phyloP scores from a whole-genome alignment of 2,113 vertebrate genomes.

The Pteronura brasiliensis region DNA sequence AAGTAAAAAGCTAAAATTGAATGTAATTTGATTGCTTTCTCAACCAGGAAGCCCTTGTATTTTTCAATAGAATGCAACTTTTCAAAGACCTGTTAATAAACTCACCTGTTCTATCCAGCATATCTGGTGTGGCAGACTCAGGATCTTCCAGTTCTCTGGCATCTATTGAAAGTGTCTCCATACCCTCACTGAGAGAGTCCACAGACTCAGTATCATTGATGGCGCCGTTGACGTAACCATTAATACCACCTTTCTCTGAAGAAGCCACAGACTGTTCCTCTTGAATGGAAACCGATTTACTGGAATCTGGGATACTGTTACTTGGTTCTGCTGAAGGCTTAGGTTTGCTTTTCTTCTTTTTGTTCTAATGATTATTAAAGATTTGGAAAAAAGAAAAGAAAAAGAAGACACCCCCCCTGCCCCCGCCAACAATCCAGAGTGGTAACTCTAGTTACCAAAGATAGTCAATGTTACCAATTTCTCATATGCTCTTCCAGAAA shows the following conservation, averaged over 20 bases:
- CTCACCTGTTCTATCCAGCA: conserved; percentile 84
- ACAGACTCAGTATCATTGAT: conserved; percentile 90
- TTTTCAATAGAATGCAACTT: conserved; percentile 30
- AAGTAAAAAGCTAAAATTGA: neutral
- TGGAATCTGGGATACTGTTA: conserved; percentile 70
- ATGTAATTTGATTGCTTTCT: conserved; percentile 26
- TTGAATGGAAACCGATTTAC: conserved; percentile 74
- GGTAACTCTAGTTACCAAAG: neutral
- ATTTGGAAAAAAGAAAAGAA: conserved; percentile 22
- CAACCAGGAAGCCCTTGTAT: neutral
- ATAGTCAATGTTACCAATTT: conserved; percentile 8
- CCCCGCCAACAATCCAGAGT: neutral
- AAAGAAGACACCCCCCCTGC: neutral
- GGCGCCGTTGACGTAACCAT: conserved; percentile 92
- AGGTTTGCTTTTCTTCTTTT: conserved; percentile 95
- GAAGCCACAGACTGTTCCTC: conserved; percentile 69
- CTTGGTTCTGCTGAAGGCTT: conserved; percentile 81
- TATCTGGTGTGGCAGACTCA: conserved; percentile 80
- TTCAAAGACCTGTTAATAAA: conserved; percentile 3
- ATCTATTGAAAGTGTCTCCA: conserved; percentile 92
- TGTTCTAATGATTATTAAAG: conserved; percentile 86
- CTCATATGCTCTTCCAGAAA: neutral
- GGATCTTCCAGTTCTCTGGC: conserved; percentile 90
- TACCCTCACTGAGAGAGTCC: conserved; percentile 94
- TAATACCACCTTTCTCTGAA: conserved; percentile 86